These are phyloP conservation scores for Yoshiicerus persimilis DNA, from an alignment of 1,140 invertebrate genomes.

Conservation along the genomic window DNA sequence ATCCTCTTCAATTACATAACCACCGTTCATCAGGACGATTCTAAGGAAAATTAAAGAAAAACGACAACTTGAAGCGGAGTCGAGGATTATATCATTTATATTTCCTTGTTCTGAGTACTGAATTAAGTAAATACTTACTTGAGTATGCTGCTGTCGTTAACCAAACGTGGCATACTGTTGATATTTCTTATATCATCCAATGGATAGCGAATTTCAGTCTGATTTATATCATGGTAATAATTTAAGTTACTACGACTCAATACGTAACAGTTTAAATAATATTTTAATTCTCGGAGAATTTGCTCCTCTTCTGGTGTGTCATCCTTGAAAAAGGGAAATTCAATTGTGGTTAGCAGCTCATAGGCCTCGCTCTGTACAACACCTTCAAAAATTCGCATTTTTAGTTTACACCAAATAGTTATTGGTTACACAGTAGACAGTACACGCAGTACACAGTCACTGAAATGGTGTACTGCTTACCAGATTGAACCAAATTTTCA, in stretches of 20 bases:
- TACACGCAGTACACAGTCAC: too few relatives aligned
- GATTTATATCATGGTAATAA: neutral
- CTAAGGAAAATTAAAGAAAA: neutral
- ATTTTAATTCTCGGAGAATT: conserved; percentile 33
- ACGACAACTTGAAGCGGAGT: too few relatives aligned
- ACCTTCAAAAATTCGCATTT: neutral
- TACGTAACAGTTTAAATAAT: conserved; percentile 19
- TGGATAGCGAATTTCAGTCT: neutral
- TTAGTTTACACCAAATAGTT: too few relatives aligned
- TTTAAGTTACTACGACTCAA: neutral
- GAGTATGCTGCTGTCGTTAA: neutral
- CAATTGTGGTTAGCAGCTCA: conserved; percentile 15
- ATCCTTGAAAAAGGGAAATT: conserved; percentile 37
- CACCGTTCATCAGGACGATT: neutral
- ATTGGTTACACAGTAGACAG: too few relatives aligned
- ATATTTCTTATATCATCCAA: neutral
- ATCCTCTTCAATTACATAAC: neutral
- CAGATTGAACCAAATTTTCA: neutral
- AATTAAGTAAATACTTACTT: too few relatives aligned
- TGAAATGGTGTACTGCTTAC: neutral
- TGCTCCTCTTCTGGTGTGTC: conserved; percentile 15
- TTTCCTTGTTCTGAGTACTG: too few relatives aligned
- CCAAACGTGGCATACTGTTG: neutral
- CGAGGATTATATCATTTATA: too few relatives aligned
- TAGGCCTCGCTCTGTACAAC: neutral